Conservation (phyloP, 2,113 vertebrate species). For the Onychostruthus taczanowskii region DNA sequence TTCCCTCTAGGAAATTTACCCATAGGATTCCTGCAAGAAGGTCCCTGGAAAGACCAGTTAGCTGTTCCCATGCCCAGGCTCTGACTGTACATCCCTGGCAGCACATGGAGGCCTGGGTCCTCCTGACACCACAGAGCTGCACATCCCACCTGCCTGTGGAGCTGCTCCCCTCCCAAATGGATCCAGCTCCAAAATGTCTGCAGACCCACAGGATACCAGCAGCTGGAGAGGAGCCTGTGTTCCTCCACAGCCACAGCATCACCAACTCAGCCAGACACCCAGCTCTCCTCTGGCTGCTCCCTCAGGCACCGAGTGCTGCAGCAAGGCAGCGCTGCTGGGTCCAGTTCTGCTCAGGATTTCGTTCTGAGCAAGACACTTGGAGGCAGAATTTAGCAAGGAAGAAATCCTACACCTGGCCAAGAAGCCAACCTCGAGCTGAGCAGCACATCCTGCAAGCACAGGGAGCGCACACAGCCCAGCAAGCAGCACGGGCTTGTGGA, state of each 20-base stretch:
- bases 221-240: rapidly evolving
- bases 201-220: rapidly evolving
- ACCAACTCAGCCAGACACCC: rapidly evolving
- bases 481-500: rapidly evolving
- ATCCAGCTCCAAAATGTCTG: rapidly evolving
- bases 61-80: not conserved
- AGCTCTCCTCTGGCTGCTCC: not conserved
- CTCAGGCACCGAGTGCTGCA: not conserved
- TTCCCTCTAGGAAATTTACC: not conserved
- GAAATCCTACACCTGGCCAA: not conserved
- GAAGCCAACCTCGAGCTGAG: not conserved
- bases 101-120: rapidly evolving
- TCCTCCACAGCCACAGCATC: not conserved
- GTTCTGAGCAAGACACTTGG: rapidly evolving
- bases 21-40: not conserved
- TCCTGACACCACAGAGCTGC: not conserved
- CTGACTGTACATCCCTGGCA: not conserved
- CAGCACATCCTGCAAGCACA: not conserved
- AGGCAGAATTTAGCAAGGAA: not conserved
- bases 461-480: not conserved
- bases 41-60: not conserved
- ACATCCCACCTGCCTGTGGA: not conserved
- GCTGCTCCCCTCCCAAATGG: not conserved
- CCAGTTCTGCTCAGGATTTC: not conserved
- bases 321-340: not conserved